These are phyloP conservation scores for Periparus ater DNA, from an alignment of 2,797 vertebrate species.

Conservation along the genomic window DNA sequence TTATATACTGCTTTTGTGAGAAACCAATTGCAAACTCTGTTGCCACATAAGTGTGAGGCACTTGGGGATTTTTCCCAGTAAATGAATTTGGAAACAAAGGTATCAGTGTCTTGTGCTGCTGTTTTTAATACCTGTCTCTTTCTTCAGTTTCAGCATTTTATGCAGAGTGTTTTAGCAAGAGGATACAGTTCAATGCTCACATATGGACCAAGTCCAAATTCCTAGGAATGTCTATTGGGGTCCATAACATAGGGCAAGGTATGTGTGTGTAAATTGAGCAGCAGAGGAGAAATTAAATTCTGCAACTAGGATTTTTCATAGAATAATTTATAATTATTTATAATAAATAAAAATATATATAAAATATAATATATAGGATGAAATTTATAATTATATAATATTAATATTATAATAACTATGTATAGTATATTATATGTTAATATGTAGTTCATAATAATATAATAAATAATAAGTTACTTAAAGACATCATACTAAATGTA, in stretches of 20 bases:
- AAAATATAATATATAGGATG: too few species aligned
- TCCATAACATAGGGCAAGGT: slow-evolving; percentile 99
- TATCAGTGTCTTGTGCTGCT: background rate
- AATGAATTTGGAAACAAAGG: background rate
- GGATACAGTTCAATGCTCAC: slow-evolving; percentile 99
- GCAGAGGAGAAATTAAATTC: background rate
- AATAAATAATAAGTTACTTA: background rate
- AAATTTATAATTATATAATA: too few species aligned
- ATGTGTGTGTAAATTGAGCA: background rate
- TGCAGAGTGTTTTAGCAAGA: slow-evolving; percentile 93
- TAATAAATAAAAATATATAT: too few species aligned
- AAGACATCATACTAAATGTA: background rate
- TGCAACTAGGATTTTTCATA: background rate
- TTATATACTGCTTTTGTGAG: background rate
- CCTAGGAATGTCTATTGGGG: slow-evolving; percentile 97
- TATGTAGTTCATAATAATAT: too few species aligned
- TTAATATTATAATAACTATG: too few species aligned
- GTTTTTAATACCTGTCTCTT: background rate
- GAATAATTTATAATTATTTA: background rate
- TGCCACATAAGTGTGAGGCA: background rate
- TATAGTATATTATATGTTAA: too few species aligned
- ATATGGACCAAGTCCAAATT: slow-evolving; percentile 99
- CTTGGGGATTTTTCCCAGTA: background rate
- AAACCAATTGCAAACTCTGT: background rate
- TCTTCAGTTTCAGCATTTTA: slow-evolving; percentile 97